These are phyloP conservation scores for Schlechtendalia chinensis DNA, from an alignment of 1,140 invertebrate species.

Conservation along the genomic window DNA sequence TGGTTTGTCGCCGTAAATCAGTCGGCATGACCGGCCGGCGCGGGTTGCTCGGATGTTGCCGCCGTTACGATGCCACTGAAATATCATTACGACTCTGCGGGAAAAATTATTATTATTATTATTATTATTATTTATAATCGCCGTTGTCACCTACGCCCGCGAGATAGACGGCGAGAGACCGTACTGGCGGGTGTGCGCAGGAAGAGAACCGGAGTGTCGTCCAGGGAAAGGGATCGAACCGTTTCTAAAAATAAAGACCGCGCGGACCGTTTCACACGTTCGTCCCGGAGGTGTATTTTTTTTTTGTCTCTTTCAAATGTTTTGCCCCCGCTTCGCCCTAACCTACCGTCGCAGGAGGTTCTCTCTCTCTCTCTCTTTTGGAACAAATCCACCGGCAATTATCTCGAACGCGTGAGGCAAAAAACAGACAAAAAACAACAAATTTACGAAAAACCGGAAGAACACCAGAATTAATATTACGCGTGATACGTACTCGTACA, in stretches of 20 bases:
- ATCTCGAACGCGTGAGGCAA: not conserved
- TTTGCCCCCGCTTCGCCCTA: not conserved
- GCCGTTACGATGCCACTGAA: not conserved
- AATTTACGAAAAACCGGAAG: not conserved
- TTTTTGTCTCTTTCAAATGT: not conserved
- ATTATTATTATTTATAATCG: slow-evolving; percentile 48
- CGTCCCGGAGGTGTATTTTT: slow-evolving; percentile 4
- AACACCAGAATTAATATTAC: no score
- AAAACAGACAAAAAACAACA: slow-evolving; percentile 4
- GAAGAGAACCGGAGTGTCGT: not conserved
- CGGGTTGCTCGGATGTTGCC: not conserved
- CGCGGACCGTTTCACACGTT: slow-evolving; percentile 26
- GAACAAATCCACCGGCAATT: slow-evolving; percentile 42
- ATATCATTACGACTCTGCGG: not conserved
- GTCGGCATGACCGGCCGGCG: slow-evolving; percentile 30
- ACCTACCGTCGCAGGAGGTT: not conserved
- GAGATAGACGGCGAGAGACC: not conserved
- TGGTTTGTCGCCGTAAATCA: slow-evolving; percentile 48
- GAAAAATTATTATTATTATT: slow-evolving; percentile 14
- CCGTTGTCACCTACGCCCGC: not conserved
- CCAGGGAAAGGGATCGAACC: slow-evolving; percentile 9
- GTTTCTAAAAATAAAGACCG: slow-evolving; percentile 33
- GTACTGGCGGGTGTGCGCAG: no score
- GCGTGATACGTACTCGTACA: no score
- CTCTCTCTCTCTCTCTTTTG: slow-evolving; percentile 1